Evolutionary conservation across 2,888 invertebrate genomes (phyloP), one percentile per base, ranked within the genome.

Genomic region (Cataglyphis rosenhaueri): DNA sequence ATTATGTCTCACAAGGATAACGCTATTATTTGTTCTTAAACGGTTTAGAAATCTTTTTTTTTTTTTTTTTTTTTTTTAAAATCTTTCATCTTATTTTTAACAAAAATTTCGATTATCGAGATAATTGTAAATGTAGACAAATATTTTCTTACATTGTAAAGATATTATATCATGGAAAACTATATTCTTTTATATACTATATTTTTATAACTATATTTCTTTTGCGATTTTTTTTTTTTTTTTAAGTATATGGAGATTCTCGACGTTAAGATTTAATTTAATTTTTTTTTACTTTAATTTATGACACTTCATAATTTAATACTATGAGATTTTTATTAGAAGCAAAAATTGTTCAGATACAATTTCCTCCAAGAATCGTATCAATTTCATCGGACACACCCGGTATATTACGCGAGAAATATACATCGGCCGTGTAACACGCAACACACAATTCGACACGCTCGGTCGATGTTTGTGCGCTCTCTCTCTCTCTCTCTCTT

Each of bases 391-490:
- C 52, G 3, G 68, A 32, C 29, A 32, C 29, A 68, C 41, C 55
- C 52, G 55, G 66, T 55, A 66, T 76, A 15, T 8, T 25, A 41
- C 52, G 9, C 21, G 29, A 76, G 74, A 41, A 38, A 38, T 12
- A 8, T 12, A 32, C 12, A 73, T 15, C 10, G 29, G 41, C 8
- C 29, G 55, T 76, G 55, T 76, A 29, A 65, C 65, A 83, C 61
- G 75, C 82, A 70, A 82, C 57, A 35, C 57, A 59, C 74, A 64
- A 68, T 52, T 71, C 29, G 38, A 35, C 55, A 57, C 71, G 25
- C 52, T 65, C 52, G 35, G 38, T 29, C 61, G 38, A 52, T 29
- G 25, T 78, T 79, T 81, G 29, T 48, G 78, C 25, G 48, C 5
- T 21, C 29, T n/a, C n/a, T 25, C 15, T 21, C n/a, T 12, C 15